phyloP scores from a whole-genome alignment of 2,797 vertebrate genomes.

The Anguilla megastoma region DNA sequence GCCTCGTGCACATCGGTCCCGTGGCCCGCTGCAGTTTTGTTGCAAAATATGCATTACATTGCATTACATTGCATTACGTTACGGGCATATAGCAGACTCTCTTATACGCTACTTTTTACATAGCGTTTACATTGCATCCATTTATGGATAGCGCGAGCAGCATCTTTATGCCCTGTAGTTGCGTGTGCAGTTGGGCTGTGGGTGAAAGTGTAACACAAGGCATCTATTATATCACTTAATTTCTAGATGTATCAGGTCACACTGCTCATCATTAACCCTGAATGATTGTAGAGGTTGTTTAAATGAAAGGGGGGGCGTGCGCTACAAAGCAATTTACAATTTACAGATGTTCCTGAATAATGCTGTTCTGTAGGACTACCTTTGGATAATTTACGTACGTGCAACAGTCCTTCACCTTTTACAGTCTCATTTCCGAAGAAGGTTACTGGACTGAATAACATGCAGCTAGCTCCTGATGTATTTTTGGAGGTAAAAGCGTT shows the following conservation, averaged over 20 bases:
- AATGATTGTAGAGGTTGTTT: not conserved
- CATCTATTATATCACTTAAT: not conserved
- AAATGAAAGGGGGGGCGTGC: not conserved
- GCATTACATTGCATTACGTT: too few relatives aligned
- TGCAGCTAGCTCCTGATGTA: not conserved
- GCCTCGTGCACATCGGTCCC: not conserved
- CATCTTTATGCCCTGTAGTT: not conserved
- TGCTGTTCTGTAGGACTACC: not conserved
- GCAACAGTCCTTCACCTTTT: not conserved
- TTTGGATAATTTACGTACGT: not conserved
- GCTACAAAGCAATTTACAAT: not conserved
- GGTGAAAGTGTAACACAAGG: not conserved
- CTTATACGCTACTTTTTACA: too few relatives aligned
- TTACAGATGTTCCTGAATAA: not conserved
- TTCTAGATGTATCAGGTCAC: not conserved
- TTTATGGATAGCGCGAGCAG: not conserved
- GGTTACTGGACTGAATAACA: not conserved
- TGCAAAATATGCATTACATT: not conserved
- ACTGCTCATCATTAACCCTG: not conserved
- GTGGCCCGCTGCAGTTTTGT: not conserved
- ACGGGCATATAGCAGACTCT: too few relatives aligned
- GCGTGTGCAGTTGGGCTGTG: not conserved
- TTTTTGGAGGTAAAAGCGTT: not conserved
- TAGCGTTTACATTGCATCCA: too few relatives aligned
- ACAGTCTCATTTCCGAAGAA: not conserved